Percentiles rank a stretch among this genome's conserved stretches.
phyloP scores from a whole-genome alignment of 2,113 vertebrate genomes.

The Microcebus jonahi region DNA sequence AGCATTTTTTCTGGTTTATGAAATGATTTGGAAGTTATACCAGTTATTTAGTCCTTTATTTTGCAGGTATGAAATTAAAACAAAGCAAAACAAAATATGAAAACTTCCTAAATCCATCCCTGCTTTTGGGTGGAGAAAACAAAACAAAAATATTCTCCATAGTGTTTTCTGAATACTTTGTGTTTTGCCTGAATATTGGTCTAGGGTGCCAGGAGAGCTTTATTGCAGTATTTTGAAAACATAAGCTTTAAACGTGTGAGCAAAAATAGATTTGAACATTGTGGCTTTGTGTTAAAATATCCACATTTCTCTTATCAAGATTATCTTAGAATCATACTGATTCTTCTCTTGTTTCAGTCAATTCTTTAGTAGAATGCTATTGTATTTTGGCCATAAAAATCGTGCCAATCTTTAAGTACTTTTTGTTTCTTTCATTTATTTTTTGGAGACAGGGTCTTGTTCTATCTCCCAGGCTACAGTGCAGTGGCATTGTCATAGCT shows the following conservation, averaged over 20 bases:
- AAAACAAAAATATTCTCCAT: not conserved
- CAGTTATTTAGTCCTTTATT: conserved; percentile 28
- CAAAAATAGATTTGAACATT: not conserved
- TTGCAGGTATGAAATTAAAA: conserved; percentile 10
- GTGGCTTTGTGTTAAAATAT: not conserved
- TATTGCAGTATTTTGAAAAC: not conserved
- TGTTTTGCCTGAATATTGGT: not conserved
- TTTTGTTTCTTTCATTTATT: not conserved
- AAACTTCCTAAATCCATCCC: not conserved
- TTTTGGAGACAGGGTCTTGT: no score
- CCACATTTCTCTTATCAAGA: not conserved
- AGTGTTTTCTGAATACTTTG: not conserved
- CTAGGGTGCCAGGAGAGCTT: not conserved
- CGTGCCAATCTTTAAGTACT: not conserved
- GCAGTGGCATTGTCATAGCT: no score
- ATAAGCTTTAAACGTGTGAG: not conserved
- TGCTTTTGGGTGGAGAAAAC: not conserved
- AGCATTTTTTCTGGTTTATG: not conserved
- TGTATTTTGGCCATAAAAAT: not conserved
- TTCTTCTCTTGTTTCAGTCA: not conserved
- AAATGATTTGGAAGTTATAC: not conserved
- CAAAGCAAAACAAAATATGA: not conserved
- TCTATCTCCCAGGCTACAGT: no score
- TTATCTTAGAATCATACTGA: not conserved
- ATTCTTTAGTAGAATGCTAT: not conserved